phyloP scores from a whole-genome alignment of 2,888 invertebrate species.

The Melanargia galathea region DNA sequence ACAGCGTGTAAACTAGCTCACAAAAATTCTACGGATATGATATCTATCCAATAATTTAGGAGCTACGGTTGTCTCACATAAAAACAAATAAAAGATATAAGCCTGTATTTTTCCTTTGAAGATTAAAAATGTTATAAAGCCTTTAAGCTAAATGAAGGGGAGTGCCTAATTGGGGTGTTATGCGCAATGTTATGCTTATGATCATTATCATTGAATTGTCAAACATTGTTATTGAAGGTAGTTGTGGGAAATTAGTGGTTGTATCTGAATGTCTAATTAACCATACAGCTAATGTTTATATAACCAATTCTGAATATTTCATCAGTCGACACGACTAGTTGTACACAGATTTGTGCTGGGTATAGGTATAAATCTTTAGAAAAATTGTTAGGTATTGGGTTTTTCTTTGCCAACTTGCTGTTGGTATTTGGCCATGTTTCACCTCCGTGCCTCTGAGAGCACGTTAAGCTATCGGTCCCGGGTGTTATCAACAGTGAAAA shows the following conservation, averaged over 20 bases:
- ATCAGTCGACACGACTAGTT: background rate
- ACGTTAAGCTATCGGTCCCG: too few species aligned
- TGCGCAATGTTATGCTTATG: background rate
- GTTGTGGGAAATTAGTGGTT: conserved; percentile 6
- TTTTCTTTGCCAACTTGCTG: too few species aligned
- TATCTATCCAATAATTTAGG: background rate
- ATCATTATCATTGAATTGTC: background rate
- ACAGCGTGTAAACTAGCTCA: too few species aligned
- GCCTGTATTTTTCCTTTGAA: background rate
- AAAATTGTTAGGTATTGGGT: background rate
- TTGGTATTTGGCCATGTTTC: too few species aligned
- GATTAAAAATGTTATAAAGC: background rate
- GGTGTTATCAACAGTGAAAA: too few species aligned
- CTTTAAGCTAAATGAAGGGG: background rate
- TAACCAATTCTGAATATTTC: background rate
- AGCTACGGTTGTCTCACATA: background rate
- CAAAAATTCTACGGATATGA: too few species aligned
- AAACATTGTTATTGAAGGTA: background rate
- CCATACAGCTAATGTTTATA: background rate
- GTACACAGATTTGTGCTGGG: background rate
- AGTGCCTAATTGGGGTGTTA: background rate
- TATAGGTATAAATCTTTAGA: too few species aligned
- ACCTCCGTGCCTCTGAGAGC: too few species aligned
- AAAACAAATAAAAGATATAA: background rate
- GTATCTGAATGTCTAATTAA: conserved; percentile 3